These are phyloP conservation scores for Sitta carolinensis DNA, from an alignment of 2,797 vertebrate species.

Conservation along the genomic window DNA sequence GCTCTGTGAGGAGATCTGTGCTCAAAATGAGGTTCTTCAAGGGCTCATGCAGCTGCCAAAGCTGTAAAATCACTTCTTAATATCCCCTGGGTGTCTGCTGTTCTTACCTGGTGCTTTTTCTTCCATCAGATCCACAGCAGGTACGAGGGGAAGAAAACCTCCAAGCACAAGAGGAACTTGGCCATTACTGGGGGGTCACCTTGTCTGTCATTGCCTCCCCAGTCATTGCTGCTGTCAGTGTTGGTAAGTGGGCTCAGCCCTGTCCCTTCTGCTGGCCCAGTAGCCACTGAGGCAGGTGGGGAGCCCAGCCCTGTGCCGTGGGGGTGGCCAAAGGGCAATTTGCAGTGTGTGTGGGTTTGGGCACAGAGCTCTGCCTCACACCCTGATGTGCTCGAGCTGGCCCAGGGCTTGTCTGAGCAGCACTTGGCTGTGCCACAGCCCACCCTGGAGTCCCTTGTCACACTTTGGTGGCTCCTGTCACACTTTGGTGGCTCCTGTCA, in stretches of 20 bases:
- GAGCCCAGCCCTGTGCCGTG: not conserved
- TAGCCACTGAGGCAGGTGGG: not conserved
- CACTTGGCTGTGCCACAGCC: not conserved
- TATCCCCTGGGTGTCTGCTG: not conserved
- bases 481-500: too few species aligned
- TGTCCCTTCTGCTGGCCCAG: not conserved
- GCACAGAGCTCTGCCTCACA: not conserved
- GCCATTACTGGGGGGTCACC: constrained; percentile 97
- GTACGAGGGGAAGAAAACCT: constrained; percentile 94
- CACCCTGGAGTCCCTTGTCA: not conserved
- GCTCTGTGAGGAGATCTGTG: not conserved
- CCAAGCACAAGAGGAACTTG: constrained; percentile 93
- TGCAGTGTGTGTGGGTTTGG: not conserved
- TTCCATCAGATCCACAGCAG: constrained; percentile 91
- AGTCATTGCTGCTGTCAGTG: constrained; percentile 97
- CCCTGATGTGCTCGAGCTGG: not conserved
- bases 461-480: too few species aligned
- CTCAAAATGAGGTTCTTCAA: not conserved
- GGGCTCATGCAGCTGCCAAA: not conserved
- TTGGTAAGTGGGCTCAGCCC: constrained; percentile 80
- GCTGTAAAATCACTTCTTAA: not conserved
- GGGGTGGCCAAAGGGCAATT: not conserved
- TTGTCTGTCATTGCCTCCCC: constrained; percentile 95
- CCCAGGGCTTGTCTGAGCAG: not conserved
- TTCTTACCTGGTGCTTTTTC: constrained; percentile 46